Evolutionary conservation across 1,140 invertebrate species (phyloP), one percentile per base, ranked within the genome.

Genomic region (Lepidurus packardi): DNA sequence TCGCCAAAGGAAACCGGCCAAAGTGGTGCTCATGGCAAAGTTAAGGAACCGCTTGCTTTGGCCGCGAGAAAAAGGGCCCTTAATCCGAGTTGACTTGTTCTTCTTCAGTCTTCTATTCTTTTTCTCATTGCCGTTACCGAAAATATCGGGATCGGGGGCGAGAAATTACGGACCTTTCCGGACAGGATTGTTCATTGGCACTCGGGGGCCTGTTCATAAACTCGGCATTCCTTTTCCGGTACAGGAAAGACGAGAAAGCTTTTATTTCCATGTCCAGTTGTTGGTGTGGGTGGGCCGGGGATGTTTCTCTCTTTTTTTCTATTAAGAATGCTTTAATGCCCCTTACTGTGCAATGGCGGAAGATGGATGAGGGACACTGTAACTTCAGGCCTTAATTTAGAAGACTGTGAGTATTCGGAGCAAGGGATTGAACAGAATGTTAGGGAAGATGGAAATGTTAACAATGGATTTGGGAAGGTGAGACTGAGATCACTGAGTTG

Each of bases 1-100:
- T 65, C 21, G 53, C 53, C 53, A 65, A 65, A 65, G 53, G 53
- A 65, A 65, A 65, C 53, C 53, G 53, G 53, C 53, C 53, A 65
- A 65, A 65, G 53, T 65, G 53, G 53, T 16, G 53, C 53, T 65
- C 16, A 4, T 65, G 53, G 53, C 53, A 21, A 65, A 65, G 21
- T n/a, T 65, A 16, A 65, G 34, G 13, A 65, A 65, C 53, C 53
- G 53, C 53, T 65, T 16, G 53, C 53, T 65, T 7, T 65, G 16
- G 53, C 53, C 53, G 53, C 53, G 53, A 65, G 53, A 65, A 16
- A 65, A 65, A 21, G 34, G 34, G 3, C 34, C 53, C 53, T 65
- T 65, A 65, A 65, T 65, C 53, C 16, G 21, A 9, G 53, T 65
- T 65, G 53, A 16, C 16, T 65, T 21, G 53, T 65, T 21, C 16